Conservation (phyloP, 2,113 vertebrate species). For the Otocyon megalotis region DNA sequence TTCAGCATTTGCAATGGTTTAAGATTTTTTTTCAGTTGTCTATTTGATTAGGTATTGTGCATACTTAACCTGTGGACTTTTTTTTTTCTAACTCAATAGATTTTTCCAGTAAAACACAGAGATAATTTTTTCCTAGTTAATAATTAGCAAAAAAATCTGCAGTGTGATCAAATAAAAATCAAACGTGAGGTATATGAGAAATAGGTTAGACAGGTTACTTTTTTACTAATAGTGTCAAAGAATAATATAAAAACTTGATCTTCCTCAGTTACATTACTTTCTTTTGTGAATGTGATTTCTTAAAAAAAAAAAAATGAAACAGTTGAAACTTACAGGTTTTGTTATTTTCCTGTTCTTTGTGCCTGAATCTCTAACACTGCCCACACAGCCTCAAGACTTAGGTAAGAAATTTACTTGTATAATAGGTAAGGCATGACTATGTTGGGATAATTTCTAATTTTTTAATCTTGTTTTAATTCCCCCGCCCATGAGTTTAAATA, state of each 20-base stretch:
- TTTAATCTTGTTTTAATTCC: not conserved
- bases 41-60: slow-evolving; percentile 36
- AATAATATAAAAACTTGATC: slow-evolving; percentile 63
- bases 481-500: not conserved
- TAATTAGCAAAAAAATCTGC: slow-evolving; percentile 63
- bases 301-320: slow-evolving; percentile 46
- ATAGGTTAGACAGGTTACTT: slow-evolving; percentile 63
- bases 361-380: slow-evolving; percentile 59
- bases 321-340: slow-evolving; percentile 54
- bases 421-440: slow-evolving; percentile 19
- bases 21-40: not conserved
- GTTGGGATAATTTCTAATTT: slow-evolving; percentile 30
- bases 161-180: slow-evolving; percentile 16
- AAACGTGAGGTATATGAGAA: slow-evolving; percentile 45
- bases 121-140: slow-evolving; percentile 59
- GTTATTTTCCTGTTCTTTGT: slow-evolving; percentile 70
- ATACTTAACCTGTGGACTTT: slow-evolving; percentile 47
- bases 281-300: slow-evolving; percentile 44
- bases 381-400: slow-evolving; percentile 50
- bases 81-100: slow-evolving; percentile 15
- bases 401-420: slow-evolving; percentile 74
- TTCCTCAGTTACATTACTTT: slow-evolving; percentile 8
- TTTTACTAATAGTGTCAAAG: slow-evolving; percentile 65
- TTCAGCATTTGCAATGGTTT: slow-evolving; percentile 7
- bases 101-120: slow-evolving; percentile 47